phyloP scores from a whole-genome alignment of 1,140 invertebrate species.

The Calephelis nemesis region DNA sequence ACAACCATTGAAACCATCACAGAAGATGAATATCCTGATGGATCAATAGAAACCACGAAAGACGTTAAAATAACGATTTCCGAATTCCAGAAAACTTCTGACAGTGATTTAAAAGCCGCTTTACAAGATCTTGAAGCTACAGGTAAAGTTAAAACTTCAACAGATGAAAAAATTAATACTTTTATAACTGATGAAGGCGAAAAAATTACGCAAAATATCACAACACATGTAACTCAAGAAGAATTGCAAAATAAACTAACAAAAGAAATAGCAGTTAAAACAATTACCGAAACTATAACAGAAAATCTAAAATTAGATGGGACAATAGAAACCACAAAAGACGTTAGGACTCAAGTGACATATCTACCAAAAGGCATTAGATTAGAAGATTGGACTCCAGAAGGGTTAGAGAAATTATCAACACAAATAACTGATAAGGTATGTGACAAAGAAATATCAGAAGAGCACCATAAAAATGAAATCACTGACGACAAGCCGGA shows the following conservation, averaged over 20 bases:
- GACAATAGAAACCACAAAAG: conserved; percentile 72
- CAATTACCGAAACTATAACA: conserved; percentile 73
- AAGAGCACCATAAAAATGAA: conserved; percentile 11
- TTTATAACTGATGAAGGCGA: conserved; percentile 52
- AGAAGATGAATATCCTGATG: conserved; percentile 73
- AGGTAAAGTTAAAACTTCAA: conserved; percentile 68
- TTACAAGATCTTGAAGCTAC: conserved; percentile 60
- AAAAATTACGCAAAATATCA: conserved; percentile 68
- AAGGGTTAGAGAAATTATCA: conserved; percentile 53
- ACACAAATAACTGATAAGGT: conserved; percentile 20
- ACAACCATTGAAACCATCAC: conserved; percentile 76
- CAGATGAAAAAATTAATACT: conserved; percentile 65
- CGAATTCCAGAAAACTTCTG: conserved; percentile 73
- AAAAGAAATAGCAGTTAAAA: conserved; percentile 72
- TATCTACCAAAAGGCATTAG: conserved; percentile 70
- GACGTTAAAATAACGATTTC: conserved; percentile 78
- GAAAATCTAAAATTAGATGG: conserved; percentile 68
- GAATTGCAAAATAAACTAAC: conserved; percentile 66
- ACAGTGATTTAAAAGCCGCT: conserved; percentile 68
- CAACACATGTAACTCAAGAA: conserved; percentile 70
- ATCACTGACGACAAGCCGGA: conserved; percentile 37
- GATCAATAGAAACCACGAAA: conserved; percentile 75
- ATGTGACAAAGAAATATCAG: conserved; percentile 26
- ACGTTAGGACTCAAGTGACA: conserved; percentile 75
- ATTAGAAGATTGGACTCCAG: conserved; percentile 72